Evolutionary conservation across 2,113 vertebrate genomes (phyloP).

Genomic region (Malurus melanocephalus): DNA sequence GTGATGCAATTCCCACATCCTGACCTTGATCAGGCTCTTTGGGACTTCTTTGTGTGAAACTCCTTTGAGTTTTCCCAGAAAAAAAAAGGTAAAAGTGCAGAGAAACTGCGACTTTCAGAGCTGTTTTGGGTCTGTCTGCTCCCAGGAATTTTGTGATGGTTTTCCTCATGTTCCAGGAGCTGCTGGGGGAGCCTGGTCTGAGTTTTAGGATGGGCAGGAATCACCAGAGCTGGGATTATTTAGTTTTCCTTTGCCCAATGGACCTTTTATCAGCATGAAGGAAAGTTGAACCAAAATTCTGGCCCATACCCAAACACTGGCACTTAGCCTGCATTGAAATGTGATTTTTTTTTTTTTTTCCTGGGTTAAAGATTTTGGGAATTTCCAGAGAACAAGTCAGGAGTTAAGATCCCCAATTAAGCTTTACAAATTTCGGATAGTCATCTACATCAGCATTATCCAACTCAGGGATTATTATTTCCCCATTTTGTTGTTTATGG

Average conservation of each 20-base stretch:
- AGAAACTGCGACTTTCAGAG: background rate
- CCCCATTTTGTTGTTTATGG: background rate
- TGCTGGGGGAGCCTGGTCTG: background rate
- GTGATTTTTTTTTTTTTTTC: background rate
- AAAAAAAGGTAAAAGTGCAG: too few species aligned
- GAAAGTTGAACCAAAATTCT: background rate
- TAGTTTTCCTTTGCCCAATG: background rate
- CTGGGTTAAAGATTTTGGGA: background rate
- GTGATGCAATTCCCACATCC: background rate
- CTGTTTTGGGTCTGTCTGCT: background rate
- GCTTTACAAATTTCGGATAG: background rate
- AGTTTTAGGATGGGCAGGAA: background rate
- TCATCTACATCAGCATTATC: background rate
- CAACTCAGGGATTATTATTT: background rate
- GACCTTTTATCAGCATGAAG: background rate
- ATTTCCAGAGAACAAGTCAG: background rate
- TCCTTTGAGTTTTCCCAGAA: background rate
- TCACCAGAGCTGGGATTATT: background rate
- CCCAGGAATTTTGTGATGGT: fast-evolving
- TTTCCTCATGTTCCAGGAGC: fast-evolving
- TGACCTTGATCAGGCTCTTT: background rate
- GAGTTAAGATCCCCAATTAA: background rate
- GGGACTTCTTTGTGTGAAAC: background rate
- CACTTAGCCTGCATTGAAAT: background rate
- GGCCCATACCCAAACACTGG: background rate